A percentile compares a stretch with the other conserved stretches of the same genome.
Evolutionary conservation across 2,113 vertebrate species (phyloP).

Genomic region (Chascanopsetta lugubris): DNA sequence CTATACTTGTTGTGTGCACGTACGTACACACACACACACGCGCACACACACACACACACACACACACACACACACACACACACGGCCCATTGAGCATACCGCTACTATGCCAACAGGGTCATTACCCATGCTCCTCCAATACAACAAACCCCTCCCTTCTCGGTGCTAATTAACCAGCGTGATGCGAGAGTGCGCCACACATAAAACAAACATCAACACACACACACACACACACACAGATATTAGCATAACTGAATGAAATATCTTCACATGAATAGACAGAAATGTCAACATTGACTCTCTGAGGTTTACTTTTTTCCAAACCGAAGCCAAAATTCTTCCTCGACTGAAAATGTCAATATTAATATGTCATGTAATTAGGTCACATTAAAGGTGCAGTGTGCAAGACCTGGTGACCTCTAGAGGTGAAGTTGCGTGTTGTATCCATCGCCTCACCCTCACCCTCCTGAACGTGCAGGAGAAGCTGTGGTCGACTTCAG

Average conservation of each 20-base stretch:
- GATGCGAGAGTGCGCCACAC: slow-evolving; percentile 56
- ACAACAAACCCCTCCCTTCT: slow-evolving; percentile 77
- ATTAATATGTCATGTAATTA: too few relatives aligned
- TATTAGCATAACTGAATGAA: slow-evolving; percentile 25
- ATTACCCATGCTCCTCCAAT: slow-evolving; percentile 78
- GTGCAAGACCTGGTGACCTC: too few relatives aligned
- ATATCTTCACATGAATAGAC: slow-evolving; percentile 11
- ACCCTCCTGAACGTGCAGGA: too few relatives aligned
- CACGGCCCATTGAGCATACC: slow-evolving; percentile 78
- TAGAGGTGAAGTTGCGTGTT: too few relatives aligned
- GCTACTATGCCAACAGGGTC: slow-evolving; percentile 83
- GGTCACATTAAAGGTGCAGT: too few relatives aligned
- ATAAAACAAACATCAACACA: slow-evolving; percentile 55
- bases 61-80: slow-evolving; percentile 51
- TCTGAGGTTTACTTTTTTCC: neutral
- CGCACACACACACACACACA: slow-evolving; percentile 65
- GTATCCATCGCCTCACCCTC: too few relatives aligned
- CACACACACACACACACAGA: slow-evolving; percentile 34
- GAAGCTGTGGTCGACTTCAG: too few relatives aligned
- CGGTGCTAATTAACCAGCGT: slow-evolving; percentile 75
- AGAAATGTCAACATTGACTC: neutral
- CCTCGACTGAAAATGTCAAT: too few relatives aligned
- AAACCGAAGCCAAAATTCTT: too few relatives aligned
- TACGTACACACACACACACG: slow-evolving; percentile 45
- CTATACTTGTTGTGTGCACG: slow-evolving; percentile 52